Evolutionary conservation across 2,113 vertebrate genomes (phyloP).

Genomic region (Etheostoma spectabile): DNA sequence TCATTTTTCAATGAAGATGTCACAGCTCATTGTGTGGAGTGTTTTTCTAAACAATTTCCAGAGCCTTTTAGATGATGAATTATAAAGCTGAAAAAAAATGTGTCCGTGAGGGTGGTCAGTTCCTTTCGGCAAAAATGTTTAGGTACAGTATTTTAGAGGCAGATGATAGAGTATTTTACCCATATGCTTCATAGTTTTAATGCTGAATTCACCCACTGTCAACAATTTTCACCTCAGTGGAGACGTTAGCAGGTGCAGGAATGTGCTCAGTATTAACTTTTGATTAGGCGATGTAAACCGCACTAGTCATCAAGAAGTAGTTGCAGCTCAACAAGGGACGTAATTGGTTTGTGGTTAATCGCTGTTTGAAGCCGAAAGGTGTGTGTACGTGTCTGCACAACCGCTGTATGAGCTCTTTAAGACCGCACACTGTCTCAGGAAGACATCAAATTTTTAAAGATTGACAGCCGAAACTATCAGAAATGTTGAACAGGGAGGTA

Average conservation of each 20-base stretch:
- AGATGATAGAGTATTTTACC: not conserved
- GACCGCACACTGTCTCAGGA: conserved; percentile 10
- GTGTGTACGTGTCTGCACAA: conserved; percentile 29
- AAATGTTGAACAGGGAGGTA: conserved; percentile 10
- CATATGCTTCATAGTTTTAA: not conserved
- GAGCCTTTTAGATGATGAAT: conserved; percentile 54
- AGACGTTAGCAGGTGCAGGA: conserved; percentile 58
- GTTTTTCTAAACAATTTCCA: conserved; percentile 64
- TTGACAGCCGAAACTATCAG: conserved; percentile 15
- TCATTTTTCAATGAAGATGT: conserved; percentile 82
- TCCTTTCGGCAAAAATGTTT: conserved; percentile 1
- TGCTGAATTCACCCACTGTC: conserved; percentile 26
- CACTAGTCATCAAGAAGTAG: conserved; percentile 71
- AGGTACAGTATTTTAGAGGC: not conserved
- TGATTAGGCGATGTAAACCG: conserved; percentile 63
- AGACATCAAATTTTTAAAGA: conserved; percentile 15
- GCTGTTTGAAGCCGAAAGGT: conserved; percentile 27
- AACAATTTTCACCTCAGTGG: conserved; percentile 43
- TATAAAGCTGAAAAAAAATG: conserved; percentile 33
- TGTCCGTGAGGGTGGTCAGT: not conserved
- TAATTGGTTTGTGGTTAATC: conserved; percentile 65
- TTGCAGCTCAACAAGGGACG: conserved; percentile 50
- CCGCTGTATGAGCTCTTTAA: conserved; percentile 31
- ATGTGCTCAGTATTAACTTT: conserved; percentile 62
- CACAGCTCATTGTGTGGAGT: conserved; percentile 75